Conservation (phyloP, 2,888 invertebrate species). For the Proisotoma minuta region DNA sequence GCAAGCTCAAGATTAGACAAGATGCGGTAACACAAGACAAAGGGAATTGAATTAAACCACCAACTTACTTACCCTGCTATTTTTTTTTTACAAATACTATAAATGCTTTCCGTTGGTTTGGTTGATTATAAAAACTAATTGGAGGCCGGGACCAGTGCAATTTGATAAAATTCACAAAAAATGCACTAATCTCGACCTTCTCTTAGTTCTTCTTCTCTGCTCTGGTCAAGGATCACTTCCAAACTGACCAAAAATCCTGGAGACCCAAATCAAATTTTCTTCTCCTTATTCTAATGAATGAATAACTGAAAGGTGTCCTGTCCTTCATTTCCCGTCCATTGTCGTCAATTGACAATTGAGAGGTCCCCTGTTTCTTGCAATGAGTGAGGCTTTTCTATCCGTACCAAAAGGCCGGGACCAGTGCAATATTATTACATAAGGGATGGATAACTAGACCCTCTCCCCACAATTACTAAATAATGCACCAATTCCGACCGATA, state of each 20-base stretch:
- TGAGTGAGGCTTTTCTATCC: neutral
- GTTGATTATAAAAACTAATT: conserved; percentile 29
- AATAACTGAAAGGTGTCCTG: too few species aligned
- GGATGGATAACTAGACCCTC: neutral
- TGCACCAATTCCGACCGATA: conserved; percentile 45
- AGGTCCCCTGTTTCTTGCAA: too few species aligned
- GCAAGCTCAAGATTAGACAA: too few species aligned
- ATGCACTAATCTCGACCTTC: conserved; percentile 47
- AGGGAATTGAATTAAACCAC: neutral
- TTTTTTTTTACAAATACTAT: too few species aligned
- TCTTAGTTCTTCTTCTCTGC: conserved; percentile 19
- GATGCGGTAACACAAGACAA: too few species aligned
- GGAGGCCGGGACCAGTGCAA: conserved; percentile 49
- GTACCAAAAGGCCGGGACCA: conserved; percentile 48
- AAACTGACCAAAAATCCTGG: too few species aligned
- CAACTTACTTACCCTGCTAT: neutral
- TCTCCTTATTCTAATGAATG: too few species aligned
- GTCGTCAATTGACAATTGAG: too few species aligned
- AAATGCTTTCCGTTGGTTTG: too few species aligned
- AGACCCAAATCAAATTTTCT: too few species aligned
- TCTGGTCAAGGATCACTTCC: neutral
- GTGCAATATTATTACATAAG: conserved; percentile 46
- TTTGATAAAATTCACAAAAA: conserved; percentile 40
- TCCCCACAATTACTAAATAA: too few species aligned
- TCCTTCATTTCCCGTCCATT: too few species aligned